Conservation (phyloP, 2,113 vertebrate genomes). For the Gymnarchus niloticus region DNA sequence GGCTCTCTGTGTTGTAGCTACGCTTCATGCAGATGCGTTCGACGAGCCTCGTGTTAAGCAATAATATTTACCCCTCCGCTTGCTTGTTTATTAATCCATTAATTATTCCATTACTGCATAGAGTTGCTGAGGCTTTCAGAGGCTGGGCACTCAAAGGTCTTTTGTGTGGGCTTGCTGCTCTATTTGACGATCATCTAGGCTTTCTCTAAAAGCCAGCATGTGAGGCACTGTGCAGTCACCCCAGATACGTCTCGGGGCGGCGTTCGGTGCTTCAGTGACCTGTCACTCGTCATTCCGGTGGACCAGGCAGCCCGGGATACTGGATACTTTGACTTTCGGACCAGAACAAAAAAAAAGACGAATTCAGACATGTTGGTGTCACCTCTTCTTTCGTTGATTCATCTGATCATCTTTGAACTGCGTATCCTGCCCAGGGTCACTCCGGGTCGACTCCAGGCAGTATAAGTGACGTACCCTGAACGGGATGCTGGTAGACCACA, state of each 20-base stretch:
- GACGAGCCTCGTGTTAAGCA: constrained; percentile 64
- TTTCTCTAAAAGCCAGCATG: too few relatives aligned
- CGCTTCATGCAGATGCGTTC: constrained; percentile 75
- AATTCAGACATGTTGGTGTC: neutral
- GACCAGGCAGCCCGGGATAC: neutral
- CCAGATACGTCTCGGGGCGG: too few relatives aligned
- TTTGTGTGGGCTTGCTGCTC: neutral
- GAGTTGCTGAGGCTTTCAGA: neutral
- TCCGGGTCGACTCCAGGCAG: too few relatives aligned
- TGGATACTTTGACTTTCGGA: neutral
- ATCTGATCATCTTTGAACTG: too few relatives aligned
- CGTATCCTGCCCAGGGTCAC: too few relatives aligned
- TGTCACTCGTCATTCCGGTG: neutral
- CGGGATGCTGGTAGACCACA: too few relatives aligned
- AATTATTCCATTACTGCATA: neutral
- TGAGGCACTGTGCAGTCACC: too few relatives aligned
- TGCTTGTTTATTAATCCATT: constrained; percentile 29
- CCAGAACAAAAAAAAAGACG: neutral
- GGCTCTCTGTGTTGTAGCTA: constrained; percentile 63
- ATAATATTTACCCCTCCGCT: constrained; percentile 75
- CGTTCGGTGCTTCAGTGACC: neutral
- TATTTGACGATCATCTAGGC: neutral
- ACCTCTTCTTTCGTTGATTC: constrained; percentile 26
- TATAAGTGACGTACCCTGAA: too few relatives aligned
- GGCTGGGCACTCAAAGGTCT: neutral